phyloP scores from a whole-genome alignment of 2,113 vertebrate genomes.

The Colaptes auratus region DNA sequence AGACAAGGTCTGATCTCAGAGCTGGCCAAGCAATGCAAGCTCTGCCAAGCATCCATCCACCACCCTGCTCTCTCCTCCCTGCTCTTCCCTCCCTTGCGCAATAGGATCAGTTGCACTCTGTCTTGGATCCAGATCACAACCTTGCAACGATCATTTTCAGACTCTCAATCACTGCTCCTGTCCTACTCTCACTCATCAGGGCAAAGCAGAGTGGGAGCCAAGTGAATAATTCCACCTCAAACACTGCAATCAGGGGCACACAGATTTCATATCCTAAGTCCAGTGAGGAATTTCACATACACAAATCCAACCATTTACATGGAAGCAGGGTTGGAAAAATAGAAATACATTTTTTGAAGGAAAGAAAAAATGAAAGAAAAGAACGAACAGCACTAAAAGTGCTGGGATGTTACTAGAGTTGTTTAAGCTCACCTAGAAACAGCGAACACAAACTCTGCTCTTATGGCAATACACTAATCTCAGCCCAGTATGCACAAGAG shows the following conservation, averaged over 20 bases:
- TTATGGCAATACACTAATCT: not conserved
- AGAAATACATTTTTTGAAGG: no score
- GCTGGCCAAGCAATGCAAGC: accelerated
- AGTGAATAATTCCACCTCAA: not conserved
- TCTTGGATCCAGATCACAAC: not conserved
- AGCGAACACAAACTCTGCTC: not conserved
- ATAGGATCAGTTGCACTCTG: accelerated
- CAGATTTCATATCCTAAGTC: accelerated
- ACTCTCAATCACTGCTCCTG: not conserved
- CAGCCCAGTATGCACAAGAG: not conserved
- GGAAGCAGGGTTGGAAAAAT: not conserved
- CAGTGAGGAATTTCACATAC: not conserved
- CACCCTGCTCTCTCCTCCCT: not conserved
- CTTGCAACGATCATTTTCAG: accelerated
- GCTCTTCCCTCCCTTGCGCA: not conserved
- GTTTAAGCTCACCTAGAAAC: not conserved
- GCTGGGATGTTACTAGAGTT: not conserved
- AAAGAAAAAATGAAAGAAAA: no score
- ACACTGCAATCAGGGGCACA: accelerated
- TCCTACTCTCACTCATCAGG: not conserved
- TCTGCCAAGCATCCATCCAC: accelerated
- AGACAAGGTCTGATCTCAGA: not conserved
- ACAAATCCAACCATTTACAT: not conserved
- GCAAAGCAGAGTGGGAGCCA: accelerated
- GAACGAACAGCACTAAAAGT: not conserved